Evolutionary conservation across 2,113 vertebrate genomes (phyloP).

Genomic region (Myotis yumanensis): DNA sequence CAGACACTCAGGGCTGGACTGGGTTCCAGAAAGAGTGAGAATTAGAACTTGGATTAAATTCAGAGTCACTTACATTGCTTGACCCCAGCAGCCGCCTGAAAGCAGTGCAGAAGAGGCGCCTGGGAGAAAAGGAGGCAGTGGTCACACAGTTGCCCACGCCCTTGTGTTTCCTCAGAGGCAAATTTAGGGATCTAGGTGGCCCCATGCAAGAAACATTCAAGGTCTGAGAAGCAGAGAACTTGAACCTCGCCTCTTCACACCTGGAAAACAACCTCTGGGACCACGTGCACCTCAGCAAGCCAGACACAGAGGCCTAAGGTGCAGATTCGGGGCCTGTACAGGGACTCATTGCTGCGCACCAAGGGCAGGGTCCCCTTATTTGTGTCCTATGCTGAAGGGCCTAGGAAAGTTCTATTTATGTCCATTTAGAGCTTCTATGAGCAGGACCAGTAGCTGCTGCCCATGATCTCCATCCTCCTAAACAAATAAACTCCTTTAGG

Average conservation of each 20-base stretch:
- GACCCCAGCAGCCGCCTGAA: background rate
- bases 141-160: background rate
- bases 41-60: background rate
- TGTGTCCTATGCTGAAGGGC: background rate
- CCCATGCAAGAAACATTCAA: background rate
- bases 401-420: background rate
- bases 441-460: background rate
- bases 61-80: background rate
- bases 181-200: background rate
- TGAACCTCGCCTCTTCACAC: background rate
- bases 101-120: background rate
- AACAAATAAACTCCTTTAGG: background rate
- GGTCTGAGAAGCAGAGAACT: background rate
- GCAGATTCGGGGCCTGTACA: background rate
- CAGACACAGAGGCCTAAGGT: background rate
- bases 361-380: background rate
- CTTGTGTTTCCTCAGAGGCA: background rate
- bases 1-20: background rate
- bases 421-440: background rate
- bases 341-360: background rate
- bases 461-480: background rate
- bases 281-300: background rate
- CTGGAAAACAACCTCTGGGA: background rate
- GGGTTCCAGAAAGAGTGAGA: background rate
- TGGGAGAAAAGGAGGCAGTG: background rate